Percentiles rank a stretch among this genome's conserved stretches.
These are phyloP conservation scores for Papilio gigon DNA, from an alignment of 2,888 invertebrate species.

Conservation along the genomic window DNA sequence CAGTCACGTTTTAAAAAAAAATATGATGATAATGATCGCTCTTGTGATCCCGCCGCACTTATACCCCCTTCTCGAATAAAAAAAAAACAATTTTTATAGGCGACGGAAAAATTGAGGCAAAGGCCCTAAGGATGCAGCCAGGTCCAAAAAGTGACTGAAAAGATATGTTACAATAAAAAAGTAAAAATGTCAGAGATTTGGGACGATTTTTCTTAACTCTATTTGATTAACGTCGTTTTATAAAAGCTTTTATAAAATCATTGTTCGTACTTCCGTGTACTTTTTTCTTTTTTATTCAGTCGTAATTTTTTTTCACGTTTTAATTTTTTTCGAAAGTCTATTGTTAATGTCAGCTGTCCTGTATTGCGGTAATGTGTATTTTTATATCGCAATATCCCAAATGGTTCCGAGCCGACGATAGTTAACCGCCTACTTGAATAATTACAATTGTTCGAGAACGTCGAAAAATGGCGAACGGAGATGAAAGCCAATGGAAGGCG, in stretches of 20 bases:
- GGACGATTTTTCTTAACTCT: neutral
- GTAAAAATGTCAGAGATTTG: neutral
- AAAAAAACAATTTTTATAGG: no score
- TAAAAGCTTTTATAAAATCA: neutral
- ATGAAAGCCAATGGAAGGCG: slow-evolving; percentile 75
- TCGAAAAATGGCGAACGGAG: slow-evolving; percentile 77
- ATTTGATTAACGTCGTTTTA: neutral
- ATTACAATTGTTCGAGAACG: slow-evolving; percentile 73
- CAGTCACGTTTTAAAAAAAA: no score
- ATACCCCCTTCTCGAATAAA: no score
- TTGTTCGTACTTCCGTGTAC: neutral
- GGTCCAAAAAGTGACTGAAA: no score
- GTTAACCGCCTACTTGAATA: slow-evolving; percentile 70
- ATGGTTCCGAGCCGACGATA: slow-evolving; percentile 40
- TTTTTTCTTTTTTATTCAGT: neutral
- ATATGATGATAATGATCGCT: no score
- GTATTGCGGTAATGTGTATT: slow-evolving; percentile 62
- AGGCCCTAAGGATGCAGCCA: no score
- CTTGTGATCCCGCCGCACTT: no score
- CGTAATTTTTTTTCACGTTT: neutral
- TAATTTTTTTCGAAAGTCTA: slow-evolving; percentile 34
- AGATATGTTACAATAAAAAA: neutral
- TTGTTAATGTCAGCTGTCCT: slow-evolving; percentile 71
- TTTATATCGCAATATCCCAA: slow-evolving; percentile 57
- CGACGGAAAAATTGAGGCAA: no score